phyloP scores from a whole-genome alignment of 1,140 invertebrate species.

The Drosophila lowei region DNA sequence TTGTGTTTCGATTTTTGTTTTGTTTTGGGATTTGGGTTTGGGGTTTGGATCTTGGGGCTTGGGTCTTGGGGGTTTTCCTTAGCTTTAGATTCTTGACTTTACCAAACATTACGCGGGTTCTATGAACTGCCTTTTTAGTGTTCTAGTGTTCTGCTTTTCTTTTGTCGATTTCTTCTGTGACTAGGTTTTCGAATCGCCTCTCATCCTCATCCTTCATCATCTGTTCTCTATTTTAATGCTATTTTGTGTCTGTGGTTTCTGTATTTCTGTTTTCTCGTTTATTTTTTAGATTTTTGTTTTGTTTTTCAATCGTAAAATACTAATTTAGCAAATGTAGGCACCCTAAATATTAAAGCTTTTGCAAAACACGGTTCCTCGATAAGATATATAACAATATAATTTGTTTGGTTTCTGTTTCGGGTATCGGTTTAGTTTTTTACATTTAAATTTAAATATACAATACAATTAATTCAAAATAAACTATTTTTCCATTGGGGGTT shows the following conservation, averaged over 20 bases:
- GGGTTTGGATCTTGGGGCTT: constrained; percentile 12
- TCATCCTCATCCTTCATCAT: no score
- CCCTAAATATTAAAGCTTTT: constrained; percentile 83
- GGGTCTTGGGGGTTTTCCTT: constrained; percentile 11
- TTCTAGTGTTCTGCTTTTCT: constrained; percentile 5
- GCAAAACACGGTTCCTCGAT: constrained; percentile 83
- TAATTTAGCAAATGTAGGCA: constrained; percentile 83
- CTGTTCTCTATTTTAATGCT: constrained; percentile 4
- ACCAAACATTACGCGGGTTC: not conserved
- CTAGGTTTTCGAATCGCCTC: no score
- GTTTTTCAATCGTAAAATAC: constrained; percentile 77
- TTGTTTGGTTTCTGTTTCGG: constrained; percentile 29
- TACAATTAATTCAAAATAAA: constrained; percentile 78
- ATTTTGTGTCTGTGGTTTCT: constrained; percentile 30
- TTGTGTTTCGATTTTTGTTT: constrained; percentile 9
- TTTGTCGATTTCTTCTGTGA: not conserved
- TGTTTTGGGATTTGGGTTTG: constrained; percentile 14
- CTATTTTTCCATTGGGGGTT: constrained; percentile 57
- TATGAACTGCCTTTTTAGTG: constrained; percentile 6
- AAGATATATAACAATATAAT: constrained; percentile 75
- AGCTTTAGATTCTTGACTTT: constrained; percentile 8
- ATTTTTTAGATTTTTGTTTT: constrained; percentile 6
- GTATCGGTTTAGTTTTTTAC: not conserved
- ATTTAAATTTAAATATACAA: constrained; percentile 74
- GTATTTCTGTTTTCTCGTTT: constrained; percentile 15